Evolutionary conservation across 2,797 vertebrate species (phyloP).

Genomic region (Sebastes vulpes): DNA sequence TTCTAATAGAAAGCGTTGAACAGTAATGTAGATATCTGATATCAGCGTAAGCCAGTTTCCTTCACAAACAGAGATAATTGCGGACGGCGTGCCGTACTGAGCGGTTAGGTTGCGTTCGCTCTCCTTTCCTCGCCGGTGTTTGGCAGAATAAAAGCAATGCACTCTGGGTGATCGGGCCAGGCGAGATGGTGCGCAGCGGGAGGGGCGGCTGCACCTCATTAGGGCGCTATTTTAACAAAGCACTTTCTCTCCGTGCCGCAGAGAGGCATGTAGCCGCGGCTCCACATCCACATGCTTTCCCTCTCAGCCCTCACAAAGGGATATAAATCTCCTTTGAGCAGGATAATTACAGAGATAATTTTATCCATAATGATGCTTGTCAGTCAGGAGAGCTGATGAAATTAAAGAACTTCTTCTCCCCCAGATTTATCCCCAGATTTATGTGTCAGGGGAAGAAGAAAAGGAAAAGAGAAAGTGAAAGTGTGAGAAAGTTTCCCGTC

Average conservation of each 20-base stretch:
- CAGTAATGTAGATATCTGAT: neutral
- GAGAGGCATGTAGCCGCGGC: constrained; percentile 48
- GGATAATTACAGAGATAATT: constrained; percentile 88
- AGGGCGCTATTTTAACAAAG: constrained; percentile 80
- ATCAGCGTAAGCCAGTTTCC: constrained; percentile 21
- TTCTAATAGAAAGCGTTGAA: neutral
- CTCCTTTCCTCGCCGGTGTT: constrained; percentile 29
- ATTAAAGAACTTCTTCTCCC: constrained; percentile 79
- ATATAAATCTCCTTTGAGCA: constrained; percentile 85
- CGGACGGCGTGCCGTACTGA: constrained; percentile 19
- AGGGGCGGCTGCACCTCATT: constrained; percentile 66
- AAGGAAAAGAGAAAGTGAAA: constrained; percentile 29
- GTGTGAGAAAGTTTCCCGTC: constrained; percentile 55
- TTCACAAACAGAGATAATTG: constrained; percentile 19
- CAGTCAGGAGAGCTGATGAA: constrained; percentile 84
- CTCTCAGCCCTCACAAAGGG: constrained; percentile 73
- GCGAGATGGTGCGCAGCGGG: constrained; percentile 40
- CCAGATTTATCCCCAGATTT: constrained; percentile 67
- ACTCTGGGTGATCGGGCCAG: constrained; percentile 56
- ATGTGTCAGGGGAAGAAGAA: constrained; percentile 55
- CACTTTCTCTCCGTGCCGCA: constrained; percentile 57
- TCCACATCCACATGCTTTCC: constrained; percentile 51
- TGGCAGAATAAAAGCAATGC: constrained; percentile 62
- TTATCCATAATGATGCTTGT: constrained; percentile 88
- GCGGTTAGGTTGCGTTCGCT: constrained; percentile 21